phyloP scores from a whole-genome alignment of 2,113 vertebrate species.

The Sus scrofa region T2T-Sscrofa CM000824.6:168604501-168605000 shows the following conservation, averaged over 20 bases:
- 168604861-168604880: background rate
- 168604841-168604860: background rate
- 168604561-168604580: background rate
- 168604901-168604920: background rate
- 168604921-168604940: background rate
- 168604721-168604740: background rate
- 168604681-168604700: background rate
- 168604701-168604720: background rate
- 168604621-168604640: background rate
- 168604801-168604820: background rate
- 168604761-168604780: background rate
- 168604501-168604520: background rate
- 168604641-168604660: background rate
- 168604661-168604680: background rate
- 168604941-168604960: background rate
- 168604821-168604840: background rate
- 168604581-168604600: background rate
- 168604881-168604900: background rate
- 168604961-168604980: too few species aligned
- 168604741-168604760: background rate
- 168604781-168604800: background rate
- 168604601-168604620: background rate
- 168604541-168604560: background rate
- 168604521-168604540: background rate
- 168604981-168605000: background rate